Percentiles rank a stretch among this genome's conserved stretches.
phyloP scores from a whole-genome alignment of 1,140 invertebrate species.

The Heliothis subflexa region DNA sequence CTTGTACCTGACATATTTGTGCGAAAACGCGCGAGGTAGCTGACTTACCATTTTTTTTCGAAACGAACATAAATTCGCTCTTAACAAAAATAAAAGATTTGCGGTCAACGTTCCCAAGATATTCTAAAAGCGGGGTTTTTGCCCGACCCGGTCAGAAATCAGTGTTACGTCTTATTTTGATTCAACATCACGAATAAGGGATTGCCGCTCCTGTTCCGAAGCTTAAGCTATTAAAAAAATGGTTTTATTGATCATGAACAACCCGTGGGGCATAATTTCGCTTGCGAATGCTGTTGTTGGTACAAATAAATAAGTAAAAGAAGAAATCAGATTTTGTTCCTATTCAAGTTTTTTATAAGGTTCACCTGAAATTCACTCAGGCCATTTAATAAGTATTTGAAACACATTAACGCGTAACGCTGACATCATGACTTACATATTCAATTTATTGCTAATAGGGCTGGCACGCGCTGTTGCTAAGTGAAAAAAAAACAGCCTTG shows the following conservation, averaged over 20 bases:
- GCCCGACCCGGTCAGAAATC: slow-evolving; percentile 22
- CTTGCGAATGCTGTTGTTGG: slow-evolving; percentile 8
- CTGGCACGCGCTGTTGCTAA: slow-evolving; percentile 11
- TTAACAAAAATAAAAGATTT: slow-evolving; percentile 40
- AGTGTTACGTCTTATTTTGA: slow-evolving; percentile 32
- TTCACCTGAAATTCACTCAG: slow-evolving; percentile 27
- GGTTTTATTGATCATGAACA: slow-evolving; percentile 62
- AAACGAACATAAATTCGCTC: slow-evolving; percentile 13
- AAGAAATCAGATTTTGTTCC: slow-evolving; percentile 25
- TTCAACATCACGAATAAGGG: slow-evolving; percentile 42
- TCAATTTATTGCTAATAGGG: slow-evolving; percentile 32
- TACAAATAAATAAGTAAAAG: slow-evolving; percentile 38
- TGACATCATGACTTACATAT: slow-evolving; percentile 48
- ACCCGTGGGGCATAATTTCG: slow-evolving; percentile 49
- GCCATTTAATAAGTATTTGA: slow-evolving; percentile 16
- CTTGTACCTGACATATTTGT: slow-evolving; percentile 17
- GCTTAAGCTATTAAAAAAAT: slow-evolving; percentile 61
- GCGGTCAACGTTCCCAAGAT: slow-evolving; percentile 44
- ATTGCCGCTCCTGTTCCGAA: slow-evolving; percentile 10
- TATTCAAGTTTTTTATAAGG: slow-evolving; percentile 36
- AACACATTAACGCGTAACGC: slow-evolving; percentile 47
- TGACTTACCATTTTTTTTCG: slow-evolving; percentile 11
- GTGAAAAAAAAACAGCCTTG: slow-evolving; percentile 55
- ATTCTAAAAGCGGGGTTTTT: slow-evolving; percentile 45
- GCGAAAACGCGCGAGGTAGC: slow-evolving; percentile 12